phyloP scores from a whole-genome alignment of 2,797 vertebrate species.

The Acanthurus lineatus region DNA sequence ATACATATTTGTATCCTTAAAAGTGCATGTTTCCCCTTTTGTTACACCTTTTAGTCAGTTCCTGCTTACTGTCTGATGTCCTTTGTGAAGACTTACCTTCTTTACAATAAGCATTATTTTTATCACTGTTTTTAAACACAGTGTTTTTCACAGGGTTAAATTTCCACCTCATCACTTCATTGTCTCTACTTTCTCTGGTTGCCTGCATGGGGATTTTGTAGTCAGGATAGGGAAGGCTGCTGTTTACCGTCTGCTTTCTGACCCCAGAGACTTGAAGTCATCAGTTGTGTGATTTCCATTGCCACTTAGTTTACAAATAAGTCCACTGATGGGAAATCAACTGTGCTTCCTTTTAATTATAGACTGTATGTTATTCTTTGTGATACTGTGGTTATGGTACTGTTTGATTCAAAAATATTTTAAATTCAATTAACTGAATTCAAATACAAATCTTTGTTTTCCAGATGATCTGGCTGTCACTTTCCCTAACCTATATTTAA shows the following conservation, averaged over 20 bases:
- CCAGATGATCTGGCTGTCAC: background rate
- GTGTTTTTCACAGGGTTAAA: background rate
- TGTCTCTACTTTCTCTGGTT: conserved; percentile 45
- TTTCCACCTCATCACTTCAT: conserved; percentile 52
- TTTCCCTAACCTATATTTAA: background rate
- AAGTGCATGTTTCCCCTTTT: background rate
- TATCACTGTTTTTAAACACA: background rate
- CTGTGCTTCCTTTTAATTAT: conserved; percentile 51
- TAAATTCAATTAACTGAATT: conserved; percentile 7
- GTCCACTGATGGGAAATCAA: conserved; percentile 24
- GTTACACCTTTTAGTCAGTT: background rate
- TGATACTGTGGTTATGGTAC: background rate
- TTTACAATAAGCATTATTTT: background rate
- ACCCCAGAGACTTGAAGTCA: conserved; percentile 38
- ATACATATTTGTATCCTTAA: background rate
- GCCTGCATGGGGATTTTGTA: conserved; percentile 37
- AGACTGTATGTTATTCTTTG: background rate
- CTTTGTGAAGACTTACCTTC: background rate
- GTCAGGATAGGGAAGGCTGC: conserved; percentile 64
- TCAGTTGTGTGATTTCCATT: conserved; percentile 58
- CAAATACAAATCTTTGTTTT: background rate
- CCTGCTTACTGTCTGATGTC: background rate
- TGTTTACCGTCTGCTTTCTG: conserved; percentile 67
- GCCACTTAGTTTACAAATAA: conserved; percentile 13
- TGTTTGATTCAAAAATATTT: background rate